Evolutionary conservation across 2,113 vertebrate genomes (phyloP).

Genomic region (Podarcis muralis): DNA sequence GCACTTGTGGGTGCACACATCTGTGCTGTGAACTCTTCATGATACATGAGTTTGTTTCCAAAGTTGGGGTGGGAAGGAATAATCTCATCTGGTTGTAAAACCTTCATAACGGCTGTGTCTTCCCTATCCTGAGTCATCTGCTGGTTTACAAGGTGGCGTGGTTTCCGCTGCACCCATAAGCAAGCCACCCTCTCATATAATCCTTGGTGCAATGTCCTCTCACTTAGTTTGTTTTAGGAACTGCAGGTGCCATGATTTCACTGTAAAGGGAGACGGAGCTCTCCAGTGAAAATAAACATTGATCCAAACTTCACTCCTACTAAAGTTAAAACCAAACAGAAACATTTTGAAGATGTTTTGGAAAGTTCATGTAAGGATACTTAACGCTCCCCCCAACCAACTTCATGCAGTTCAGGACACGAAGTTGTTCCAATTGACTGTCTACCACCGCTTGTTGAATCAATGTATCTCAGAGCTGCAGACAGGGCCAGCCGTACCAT

Average conservation of each 20-base stretch:
- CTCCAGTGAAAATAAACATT: slow-evolving; percentile 4
- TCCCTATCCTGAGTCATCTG: slow-evolving; percentile 6
- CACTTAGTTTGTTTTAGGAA: neutral
- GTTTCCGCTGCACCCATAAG: neutral
- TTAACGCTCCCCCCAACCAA: neutral
- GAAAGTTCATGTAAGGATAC: slow-evolving; percentile 9
- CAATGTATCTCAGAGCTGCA: neutral
- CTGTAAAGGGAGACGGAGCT: neutral
- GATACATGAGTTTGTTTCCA: neutral
- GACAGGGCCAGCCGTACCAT: neutral
- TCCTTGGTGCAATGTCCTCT: neutral
- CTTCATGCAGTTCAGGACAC: neutral
- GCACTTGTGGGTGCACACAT: slow-evolving; percentile 17
- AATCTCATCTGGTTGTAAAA: neutral
- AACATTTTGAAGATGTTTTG: neutral
- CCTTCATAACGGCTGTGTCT: neutral
- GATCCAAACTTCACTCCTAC: slow-evolving; percentile 11
- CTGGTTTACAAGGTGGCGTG: slow-evolving; percentile 15
- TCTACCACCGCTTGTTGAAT: neutral
- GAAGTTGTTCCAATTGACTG: neutral
- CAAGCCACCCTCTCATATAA: neutral
- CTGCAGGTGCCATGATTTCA: slow-evolving; percentile 16
- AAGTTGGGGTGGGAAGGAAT: neutral
- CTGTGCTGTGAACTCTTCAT: neutral
- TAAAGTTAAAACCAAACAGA: slow-evolving; percentile 7